A percentile compares a stretch with the other conserved stretches of the same genome.
Evolutionary conservation across 53 echinoderm and acorn worm species (phyloP).

Genomic region (Actinopyga echinites): DNA sequence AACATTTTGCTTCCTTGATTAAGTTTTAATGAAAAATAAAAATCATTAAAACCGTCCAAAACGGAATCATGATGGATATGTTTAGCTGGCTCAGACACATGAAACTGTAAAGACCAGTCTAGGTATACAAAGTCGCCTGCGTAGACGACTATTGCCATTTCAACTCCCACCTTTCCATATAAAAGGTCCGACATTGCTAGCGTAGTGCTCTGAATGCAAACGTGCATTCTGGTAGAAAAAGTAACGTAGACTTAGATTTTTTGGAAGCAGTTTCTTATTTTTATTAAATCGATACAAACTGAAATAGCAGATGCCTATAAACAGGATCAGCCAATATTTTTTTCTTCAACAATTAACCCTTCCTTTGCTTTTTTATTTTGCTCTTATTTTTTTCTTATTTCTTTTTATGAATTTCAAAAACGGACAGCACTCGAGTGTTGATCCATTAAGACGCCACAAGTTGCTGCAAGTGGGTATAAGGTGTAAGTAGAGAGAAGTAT

Average conservation of each 20-base stretch:
- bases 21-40: no score
- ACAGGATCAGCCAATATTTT: neutral
- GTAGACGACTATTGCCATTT: no score
- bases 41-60: no score
- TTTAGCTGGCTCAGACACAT: no score
- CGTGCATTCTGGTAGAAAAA: neutral
- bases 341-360: no score
- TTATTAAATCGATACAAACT: neutral
- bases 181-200: slow-evolving; percentile 8
- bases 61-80: no score
- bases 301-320: neutral
- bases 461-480: slow-evolving; percentile 41
- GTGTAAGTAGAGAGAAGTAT: slow-evolving; percentile 13
- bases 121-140: no score
- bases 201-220: slow-evolving; percentile 23
- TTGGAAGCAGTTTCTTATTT: neutral
- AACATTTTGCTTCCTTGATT: no score
- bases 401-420: slow-evolving; percentile 1
- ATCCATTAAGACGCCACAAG: slow-evolving; percentile 37
- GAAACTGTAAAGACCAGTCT: no score
- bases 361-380: neutral
- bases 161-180: no score
- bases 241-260: slow-evolving; percentile 1
- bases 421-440: slow-evolving; percentile 19
- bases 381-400: neutral